Evolutionary conservation across 1,140 invertebrate genomes (phyloP).

Genomic region (Anastrepha obliqua): DNA sequence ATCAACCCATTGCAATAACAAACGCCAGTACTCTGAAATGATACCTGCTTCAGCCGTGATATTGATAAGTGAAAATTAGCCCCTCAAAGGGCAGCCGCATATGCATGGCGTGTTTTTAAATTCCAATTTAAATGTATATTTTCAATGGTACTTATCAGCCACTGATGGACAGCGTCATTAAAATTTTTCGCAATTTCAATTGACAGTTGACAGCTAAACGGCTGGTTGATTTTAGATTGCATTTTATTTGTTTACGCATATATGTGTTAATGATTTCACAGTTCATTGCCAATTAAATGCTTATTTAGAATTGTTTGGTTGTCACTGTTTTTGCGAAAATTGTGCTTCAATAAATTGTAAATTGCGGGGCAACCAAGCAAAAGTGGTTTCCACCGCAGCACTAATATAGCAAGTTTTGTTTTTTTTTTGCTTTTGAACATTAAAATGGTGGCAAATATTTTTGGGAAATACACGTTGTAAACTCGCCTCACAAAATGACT

Average conservation of each 20-base stretch:
- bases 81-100: too few relatives aligned
- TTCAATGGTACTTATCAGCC: background rate
- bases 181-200: background rate
- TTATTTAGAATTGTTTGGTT: slow-evolving; percentile 9
- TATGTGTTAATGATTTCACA: background rate
- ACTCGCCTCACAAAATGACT: too few relatives aligned
- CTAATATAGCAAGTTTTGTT: background rate
- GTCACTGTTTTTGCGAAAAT: background rate
- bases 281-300: slow-evolving; percentile 20
- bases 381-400: background rate
- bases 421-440: background rate
- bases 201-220: slow-evolving; percentile 34
- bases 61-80: too few relatives aligned
- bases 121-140: too few relatives aligned
- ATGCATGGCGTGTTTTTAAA: too few relatives aligned
- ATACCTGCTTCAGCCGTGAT: too few relatives aligned
- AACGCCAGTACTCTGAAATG: too few relatives aligned
- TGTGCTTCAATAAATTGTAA: slow-evolving; percentile 17
- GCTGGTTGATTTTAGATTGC: background rate
- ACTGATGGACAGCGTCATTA: background rate
- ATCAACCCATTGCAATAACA: too few relatives aligned
- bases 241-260: background rate
- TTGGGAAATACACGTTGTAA: too few relatives aligned
- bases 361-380: background rate
- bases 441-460: background rate